Evolutionary conservation across 2,888 invertebrate species (phyloP).

Genomic region (Drosophila sordidapex): DNA sequence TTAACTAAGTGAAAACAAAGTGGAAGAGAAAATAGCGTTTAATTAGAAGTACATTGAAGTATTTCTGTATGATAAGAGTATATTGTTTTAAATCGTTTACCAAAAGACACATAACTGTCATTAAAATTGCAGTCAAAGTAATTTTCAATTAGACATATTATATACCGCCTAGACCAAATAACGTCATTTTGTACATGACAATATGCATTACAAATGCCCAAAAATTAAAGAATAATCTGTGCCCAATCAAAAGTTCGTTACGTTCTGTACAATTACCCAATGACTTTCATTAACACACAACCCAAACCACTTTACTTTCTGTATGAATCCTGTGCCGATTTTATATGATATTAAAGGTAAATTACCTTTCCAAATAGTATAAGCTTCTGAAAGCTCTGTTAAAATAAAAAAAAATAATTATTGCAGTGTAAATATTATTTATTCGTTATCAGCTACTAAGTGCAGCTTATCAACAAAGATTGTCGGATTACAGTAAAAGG

Average conservation of each 20-base stretch:
- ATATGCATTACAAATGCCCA: neutral
- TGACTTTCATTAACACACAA: neutral
- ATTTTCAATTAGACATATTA: neutral
- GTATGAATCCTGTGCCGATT: neutral
- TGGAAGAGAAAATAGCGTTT: neutral
- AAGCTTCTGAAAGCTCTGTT: neutral
- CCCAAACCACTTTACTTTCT: neutral
- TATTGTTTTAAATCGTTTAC: neutral
- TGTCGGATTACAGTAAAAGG: slow-evolving; percentile 22
- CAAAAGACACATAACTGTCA: neutral
- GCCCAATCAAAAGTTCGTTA: neutral
- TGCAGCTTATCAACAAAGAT: neutral
- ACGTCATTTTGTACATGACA: neutral
- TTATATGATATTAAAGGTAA: neutral
- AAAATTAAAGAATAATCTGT: neutral
- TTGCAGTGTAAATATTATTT: neutral
- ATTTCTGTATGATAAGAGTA: neutral
- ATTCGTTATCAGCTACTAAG: neutral
- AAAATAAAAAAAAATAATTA: neutral
- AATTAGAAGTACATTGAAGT: neutral
- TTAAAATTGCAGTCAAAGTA: neutral
- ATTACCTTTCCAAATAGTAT: neutral
- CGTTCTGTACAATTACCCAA: neutral
- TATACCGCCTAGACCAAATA: neutral
- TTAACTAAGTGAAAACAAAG: neutral